Evolutionary conservation across 2,113 vertebrate species (phyloP).

Genomic region (Athene cunicularia): DNA sequence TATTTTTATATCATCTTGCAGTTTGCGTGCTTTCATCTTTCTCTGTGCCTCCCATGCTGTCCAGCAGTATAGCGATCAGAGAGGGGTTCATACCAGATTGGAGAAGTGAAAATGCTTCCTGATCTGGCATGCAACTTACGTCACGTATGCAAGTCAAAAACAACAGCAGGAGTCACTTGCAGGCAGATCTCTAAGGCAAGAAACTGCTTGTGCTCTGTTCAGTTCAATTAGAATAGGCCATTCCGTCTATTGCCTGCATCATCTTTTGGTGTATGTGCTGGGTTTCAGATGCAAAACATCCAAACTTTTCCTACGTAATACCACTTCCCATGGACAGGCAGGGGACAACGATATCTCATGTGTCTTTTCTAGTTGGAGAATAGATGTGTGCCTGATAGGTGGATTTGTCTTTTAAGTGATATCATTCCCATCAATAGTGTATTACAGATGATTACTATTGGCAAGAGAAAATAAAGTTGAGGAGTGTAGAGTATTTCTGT

Average conservation of each 20-base stretch:
- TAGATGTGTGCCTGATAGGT: neutral
- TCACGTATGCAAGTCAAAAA: neutral
- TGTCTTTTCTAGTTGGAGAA: neutral
- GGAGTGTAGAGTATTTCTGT: neutral
- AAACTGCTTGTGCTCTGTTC: neutral
- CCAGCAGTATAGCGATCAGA: neutral
- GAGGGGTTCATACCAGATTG: neutral
- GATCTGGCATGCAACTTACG: neutral
- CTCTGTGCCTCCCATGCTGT: neutral
- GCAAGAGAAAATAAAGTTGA: neutral
- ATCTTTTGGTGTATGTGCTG: neutral
- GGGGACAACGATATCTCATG: fast-evolving
- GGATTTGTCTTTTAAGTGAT: neutral
- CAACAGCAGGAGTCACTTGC: neutral
- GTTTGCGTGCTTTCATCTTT: neutral
- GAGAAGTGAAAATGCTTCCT: neutral
- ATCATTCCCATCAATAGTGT: neutral
- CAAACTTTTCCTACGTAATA: fast-evolving
- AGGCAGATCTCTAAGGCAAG: neutral
- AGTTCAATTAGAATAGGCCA: fast-evolving
- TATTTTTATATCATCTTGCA: neutral
- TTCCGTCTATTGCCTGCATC: neutral
- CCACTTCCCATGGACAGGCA: fast-evolving
- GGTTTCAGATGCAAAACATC: neutral
- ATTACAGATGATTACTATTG: neutral